Evolutionary conservation across 2,888 invertebrate species (phyloP).

Genomic region (Acleris laterana): DNA sequence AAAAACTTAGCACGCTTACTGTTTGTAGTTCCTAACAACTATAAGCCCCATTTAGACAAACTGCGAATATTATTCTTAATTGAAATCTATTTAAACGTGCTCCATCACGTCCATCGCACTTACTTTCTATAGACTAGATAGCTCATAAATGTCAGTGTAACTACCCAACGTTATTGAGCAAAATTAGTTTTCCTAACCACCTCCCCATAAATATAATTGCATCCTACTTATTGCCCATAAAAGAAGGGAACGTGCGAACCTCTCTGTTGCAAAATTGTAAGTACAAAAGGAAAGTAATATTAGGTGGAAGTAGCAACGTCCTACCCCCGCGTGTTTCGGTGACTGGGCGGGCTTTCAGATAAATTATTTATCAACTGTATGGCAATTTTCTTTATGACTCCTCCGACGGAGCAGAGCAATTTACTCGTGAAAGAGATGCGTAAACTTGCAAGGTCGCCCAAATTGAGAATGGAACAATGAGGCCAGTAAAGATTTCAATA

Average conservation of each 20-base stretch:
- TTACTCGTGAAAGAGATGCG: constrained; percentile 83
- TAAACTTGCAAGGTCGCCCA: constrained; percentile 81
- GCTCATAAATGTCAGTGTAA: constrained; percentile 36
- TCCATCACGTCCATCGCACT: too few relatives aligned
- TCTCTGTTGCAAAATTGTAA: constrained; percentile 81
- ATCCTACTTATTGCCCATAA: constrained; percentile 84
- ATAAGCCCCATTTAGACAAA: too few relatives aligned
- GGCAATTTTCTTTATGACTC: constrained; percentile 85
- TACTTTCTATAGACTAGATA: neutral
- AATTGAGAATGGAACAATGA: constrained; percentile 78
- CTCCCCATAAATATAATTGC: constrained; percentile 83
- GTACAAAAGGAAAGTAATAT: constrained; percentile 83
- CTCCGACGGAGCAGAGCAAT: constrained; percentile 83
- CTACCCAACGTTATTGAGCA: constrained; percentile 68
- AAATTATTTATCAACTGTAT: constrained; percentile 85
- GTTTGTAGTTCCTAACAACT: too few relatives aligned
- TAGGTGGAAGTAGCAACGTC: constrained; percentile 73
- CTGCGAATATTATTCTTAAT: too few relatives aligned
- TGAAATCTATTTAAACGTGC: too few relatives aligned
- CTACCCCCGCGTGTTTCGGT: constrained; percentile 78
- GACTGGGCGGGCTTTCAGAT: constrained; percentile 84
- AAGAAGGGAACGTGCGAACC: constrained; percentile 83
- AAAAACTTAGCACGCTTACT: too few relatives aligned
- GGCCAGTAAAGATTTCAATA: constrained; percentile 75
- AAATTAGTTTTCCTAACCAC: constrained; percentile 82